Evolutionary conservation across 2,797 vertebrate species (phyloP), one percentile per base, ranked within the genome.

Genomic region (Neopelma chrysocephalum): DNA sequence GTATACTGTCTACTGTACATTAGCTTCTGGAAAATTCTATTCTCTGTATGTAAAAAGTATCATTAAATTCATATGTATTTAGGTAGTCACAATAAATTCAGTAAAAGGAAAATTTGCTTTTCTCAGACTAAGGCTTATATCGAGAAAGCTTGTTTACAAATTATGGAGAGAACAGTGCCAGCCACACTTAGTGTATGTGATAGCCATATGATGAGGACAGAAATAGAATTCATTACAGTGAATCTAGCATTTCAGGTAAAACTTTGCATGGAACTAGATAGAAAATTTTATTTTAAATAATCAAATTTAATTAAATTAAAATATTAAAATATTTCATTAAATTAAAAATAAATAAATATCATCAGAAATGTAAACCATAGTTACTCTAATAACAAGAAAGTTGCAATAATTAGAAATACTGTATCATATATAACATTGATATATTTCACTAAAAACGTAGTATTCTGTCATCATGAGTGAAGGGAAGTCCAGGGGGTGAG

Each of bases 1-100:
- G 4, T 47, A 45, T 12, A 11, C 1, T 3, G 0, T 38, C 1
- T 20, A 54, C 22, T 54, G 18, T 23, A 48, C 2, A 9, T 48
- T 36, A 42, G 8, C 12, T 21, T 43, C 36, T 81, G 22, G 7
- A 83, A 83, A 62, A 78, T 51, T 11, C 7, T 75, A 21, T 60
- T 47, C 17, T 61, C 15, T 70, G 3, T 25, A 15, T 14, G 6
- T 36, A 22, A 72, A 77, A 88, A 32, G 4, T 43, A 47, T 7
- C 16, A 45, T 38, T 56, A 84, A 68, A 26, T 70, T 38, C 12
- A 60, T 62, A 32, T 68, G 4, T 48, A 53, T 45, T 82, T 60
- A 78, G 10, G 12, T 64, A 48, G 23, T 22, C 1, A 1, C 40
- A 61, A 36, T 16, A 79, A 72, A 58, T 36, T 66, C 47, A 80